Evolutionary conservation across 2,888 invertebrate species (phyloP), one percentile per base, ranked within the genome.

Genomic region (Aethes cnicana): DNA sequence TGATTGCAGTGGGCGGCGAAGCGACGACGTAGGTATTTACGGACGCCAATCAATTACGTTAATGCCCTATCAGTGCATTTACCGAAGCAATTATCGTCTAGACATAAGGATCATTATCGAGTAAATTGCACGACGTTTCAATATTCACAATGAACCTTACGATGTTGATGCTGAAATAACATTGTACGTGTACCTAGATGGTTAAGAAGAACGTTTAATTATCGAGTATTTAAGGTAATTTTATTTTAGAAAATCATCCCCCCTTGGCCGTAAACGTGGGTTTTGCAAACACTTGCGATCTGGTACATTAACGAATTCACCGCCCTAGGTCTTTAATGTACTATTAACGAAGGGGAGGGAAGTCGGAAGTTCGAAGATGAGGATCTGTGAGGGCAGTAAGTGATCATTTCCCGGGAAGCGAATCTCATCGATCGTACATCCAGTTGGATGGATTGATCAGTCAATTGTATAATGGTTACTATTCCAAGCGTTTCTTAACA

Each of bases 1-100:
- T 71, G 66, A 73, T 73, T 69, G 65, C 57, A 60, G 63, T 59
- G 58, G 65, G 61, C 62, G 63, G 59, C 57, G 14, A 5, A 16
- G 30, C 32, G 32, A 16, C 46, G n/a, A n/a, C n/a, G n/a, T n/a
- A 49, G 47, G 56, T 62, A 57, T 57, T 62, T 59, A 53, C 49
- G 61, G 63, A 63, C 69, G 65, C 66, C 55, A 58, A 57, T 54
- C 58, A 52, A 52, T 53, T 52, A 37, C 32, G 32, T 23, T 39
- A 46, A 52, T 21, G 21, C 16, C 39, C 20, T 5, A 35, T 25
- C 36, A 21, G 43, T 12, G 23, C 23, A 30, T 28, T 35, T 32
- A 12, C 14, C 25, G n/a, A 12, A 4, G 9, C 0, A 3, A 6
- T 3, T 17, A 26, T 41, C 11, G 0, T 11, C 4, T 11, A 8